These are phyloP conservation scores for Albula glossodonta DNA, from an alignment of 2,113 vertebrate genomes.

Conservation along the genomic window DNA sequence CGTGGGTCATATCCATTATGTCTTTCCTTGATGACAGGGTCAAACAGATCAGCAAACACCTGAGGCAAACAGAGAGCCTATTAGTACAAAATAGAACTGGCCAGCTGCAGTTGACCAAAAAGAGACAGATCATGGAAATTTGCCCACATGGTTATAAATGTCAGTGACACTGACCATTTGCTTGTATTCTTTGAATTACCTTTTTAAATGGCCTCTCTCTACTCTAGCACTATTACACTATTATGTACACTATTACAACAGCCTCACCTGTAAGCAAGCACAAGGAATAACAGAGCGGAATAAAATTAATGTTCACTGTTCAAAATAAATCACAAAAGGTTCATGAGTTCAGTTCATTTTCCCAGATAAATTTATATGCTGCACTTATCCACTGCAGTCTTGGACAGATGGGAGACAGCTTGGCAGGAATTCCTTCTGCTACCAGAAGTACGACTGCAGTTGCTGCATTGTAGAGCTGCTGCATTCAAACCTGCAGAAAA, in stretches of 20 bases:
- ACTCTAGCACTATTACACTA: no score
- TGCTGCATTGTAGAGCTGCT: neutral
- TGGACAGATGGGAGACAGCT: no score
- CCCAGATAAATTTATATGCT: no score
- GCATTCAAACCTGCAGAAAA: neutral
- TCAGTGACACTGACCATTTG: neutral
- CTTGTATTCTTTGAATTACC: neutral
- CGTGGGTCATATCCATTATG: slow-evolving; percentile 92
- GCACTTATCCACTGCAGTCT: no score
- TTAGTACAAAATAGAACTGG: neutral
- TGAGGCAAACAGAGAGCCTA: slow-evolving; percentile 49
- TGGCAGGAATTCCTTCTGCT: neutral
- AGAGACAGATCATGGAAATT: neutral
- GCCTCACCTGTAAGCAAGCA: neutral
- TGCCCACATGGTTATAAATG: neutral
- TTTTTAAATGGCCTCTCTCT: neutral
- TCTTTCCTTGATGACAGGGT: slow-evolving; percentile 89
- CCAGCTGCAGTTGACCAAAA: no score
- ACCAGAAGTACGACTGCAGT: neutral
- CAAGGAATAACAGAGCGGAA: neutral
- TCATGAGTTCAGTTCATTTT: no score
- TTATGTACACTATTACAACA: no score
- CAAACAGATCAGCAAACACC: slow-evolving; percentile 89
- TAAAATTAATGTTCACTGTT: neutral
- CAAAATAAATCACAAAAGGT: neutral